Conservation (phyloP, 2,888 invertebrate species). For the Onthophagus sagittarius region DNA sequence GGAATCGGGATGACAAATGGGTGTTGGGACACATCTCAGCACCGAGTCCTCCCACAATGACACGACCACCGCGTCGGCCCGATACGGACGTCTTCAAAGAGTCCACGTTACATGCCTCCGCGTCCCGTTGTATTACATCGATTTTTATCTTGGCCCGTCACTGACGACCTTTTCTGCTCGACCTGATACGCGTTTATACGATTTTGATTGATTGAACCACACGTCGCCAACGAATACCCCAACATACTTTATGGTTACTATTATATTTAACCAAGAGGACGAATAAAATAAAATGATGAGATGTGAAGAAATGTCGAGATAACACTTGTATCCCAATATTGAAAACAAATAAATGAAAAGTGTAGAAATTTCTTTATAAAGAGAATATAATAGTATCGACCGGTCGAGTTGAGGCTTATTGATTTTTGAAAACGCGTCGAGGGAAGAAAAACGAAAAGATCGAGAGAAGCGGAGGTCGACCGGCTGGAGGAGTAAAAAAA, state of each 20-base stretch:
- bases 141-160: constrained; percentile 3
- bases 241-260: background rate
- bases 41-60: constrained; percentile 39
- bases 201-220: background rate
- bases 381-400: background rate
- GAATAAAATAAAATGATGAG: no score
- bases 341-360: background rate
- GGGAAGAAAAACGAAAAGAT: background rate
- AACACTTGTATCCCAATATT: no score
- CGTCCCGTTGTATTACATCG: constrained; percentile 10
- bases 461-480: constrained; percentile 5
- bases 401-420: constrained; percentile 7
- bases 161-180: background rate
- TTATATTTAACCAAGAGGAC: no score
- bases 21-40: constrained; percentile 46
- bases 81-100: constrained; percentile 22
- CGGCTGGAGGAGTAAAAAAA: background rate
- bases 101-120: background rate
- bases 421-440: constrained; percentile 10
- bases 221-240: background rate
- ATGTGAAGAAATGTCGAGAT: no score
- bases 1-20: constrained; percentile 48
- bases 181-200: background rate
- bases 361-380: background rate
- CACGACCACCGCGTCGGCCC: constrained; percentile 43